Evolutionary conservation across 2,797 vertebrate species (phyloP), one percentile per base, ranked within the genome.

Genomic region (Fundulus diaphanus): DNA sequence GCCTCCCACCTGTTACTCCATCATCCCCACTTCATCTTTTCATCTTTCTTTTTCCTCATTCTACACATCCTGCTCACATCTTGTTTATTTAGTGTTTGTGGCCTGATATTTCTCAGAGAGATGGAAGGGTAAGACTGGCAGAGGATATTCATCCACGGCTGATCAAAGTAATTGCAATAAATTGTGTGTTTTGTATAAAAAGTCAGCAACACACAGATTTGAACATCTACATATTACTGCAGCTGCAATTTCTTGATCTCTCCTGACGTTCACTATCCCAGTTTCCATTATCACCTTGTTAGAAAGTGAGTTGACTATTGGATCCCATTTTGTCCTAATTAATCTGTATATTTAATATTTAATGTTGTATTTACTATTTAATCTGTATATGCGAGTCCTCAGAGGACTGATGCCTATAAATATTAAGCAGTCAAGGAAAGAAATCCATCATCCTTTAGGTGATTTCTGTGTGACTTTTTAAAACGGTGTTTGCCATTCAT

Each of bases 121-220:
- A 73, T 49, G 3, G 27, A 49, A 24, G 70, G 63, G 20, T 44
- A 20, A 65, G 33, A 68, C 68, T 8, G 37, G 73, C 63, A 83
- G 80, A 80, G 80, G 76, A 76, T 3, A 82, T 73, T 84, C 88
- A 89, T 90, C 77, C 82, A 92, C 92, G 92, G 83, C 89, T 91
- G 90, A 92, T 92, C 86, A 92, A 90, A 90, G 78, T 77, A 13
- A 82, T 27, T 83, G 70, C 67, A 51, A 68, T 63, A 74, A 73
- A 80, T 72, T 76, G 56, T 54, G 59, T 66, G 67, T 74, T 35
- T 75, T 61, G 79, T 70, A 57, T 79, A 78, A 85, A 79, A 76
- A 90, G 78, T 61, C 72, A 57, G 56, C 52, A 87, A 76, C 74
- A 79, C 44, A 72, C 66, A n/a, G n/a, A n/a, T 84, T 51, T 68